Percentiles rank a stretch among this genome's conserved stretches.
Conservation (phyloP, 1,140 invertebrate genomes). For the Drosophila teissieri region DNA sequence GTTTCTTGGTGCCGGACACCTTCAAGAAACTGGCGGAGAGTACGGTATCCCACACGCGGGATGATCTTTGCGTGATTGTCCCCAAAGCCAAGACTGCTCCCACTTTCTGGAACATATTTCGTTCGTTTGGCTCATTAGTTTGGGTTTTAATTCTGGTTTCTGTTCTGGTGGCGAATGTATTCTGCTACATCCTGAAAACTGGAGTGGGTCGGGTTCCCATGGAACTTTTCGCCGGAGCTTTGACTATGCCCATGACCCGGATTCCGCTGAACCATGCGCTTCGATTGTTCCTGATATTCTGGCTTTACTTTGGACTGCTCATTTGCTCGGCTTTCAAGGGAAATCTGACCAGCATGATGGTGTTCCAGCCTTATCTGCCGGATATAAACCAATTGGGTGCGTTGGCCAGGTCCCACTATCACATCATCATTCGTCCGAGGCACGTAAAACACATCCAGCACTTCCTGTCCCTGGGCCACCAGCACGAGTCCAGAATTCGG, state of each 20-base stretch:
- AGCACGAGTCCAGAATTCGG: conserved; percentile 49
- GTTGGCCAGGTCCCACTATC: conserved; percentile 54
- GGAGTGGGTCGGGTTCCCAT: conserved; percentile 22
- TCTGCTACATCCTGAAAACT: conserved; percentile 23
- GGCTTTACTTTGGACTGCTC: conserved; percentile 74
- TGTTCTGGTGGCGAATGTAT: conserved; percentile 51
- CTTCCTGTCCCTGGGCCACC: conserved; percentile 48
- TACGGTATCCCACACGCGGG: conserved; percentile 67
- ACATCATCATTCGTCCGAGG: conserved; percentile 48
- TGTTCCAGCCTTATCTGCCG: conserved; percentile 62
- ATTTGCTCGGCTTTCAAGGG: conserved; percentile 71
- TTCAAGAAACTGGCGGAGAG: conserved; percentile 59
- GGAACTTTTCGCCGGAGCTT: conserved; percentile 54
- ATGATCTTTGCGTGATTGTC: conserved; percentile 78
- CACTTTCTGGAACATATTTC: conserved; percentile 77
- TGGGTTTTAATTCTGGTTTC: conserved; percentile 57
- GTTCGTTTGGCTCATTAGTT: conserved; percentile 61
- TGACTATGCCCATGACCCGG: conserved; percentile 54
- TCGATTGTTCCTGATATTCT: conserved; percentile 66
- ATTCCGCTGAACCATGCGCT: conserved; percentile 34
- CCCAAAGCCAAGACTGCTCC: conserved; percentile 67
- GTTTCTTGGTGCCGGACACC: conserved; percentile 58
- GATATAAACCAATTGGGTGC: conserved; percentile 64
- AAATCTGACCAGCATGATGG: conserved; percentile 77
- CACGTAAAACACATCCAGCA: conserved; percentile 64